Percentiles rank a stretch among this genome's conserved stretches.
These are phyloP conservation scores for Tuberolachnus salignus DNA, from an alignment of 2,888 invertebrate genomes.

Conservation along the genomic window DNA sequence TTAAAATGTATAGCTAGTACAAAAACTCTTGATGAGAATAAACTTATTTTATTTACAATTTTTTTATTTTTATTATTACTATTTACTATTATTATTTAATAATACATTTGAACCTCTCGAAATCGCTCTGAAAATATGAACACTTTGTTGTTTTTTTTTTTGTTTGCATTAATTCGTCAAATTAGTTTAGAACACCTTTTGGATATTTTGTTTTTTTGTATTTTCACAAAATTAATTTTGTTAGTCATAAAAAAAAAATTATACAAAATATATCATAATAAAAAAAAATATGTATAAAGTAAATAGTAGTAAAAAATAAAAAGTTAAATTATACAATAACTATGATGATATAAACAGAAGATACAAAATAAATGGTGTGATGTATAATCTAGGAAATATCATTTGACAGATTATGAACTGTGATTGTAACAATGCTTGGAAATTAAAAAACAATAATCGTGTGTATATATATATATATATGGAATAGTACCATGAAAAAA, in stretches of 20 bases:
- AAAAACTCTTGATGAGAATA: slow-evolving; percentile 40
- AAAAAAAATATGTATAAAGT: slow-evolving; percentile 28
- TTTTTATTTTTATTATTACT: slow-evolving; percentile 10
- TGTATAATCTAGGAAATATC: neutral
- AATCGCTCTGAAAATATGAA: slow-evolving; percentile 55
- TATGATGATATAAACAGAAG: slow-evolving; percentile 10
- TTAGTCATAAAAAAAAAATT: slow-evolving; percentile 48
- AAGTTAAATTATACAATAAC: slow-evolving; percentile 8
- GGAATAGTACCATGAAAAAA: neutral
- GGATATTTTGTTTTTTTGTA: slow-evolving; percentile 44
- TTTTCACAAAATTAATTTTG: slow-evolving; percentile 41
- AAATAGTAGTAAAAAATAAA: neutral
- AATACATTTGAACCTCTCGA: slow-evolving; percentile 49
- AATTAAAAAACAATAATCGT: neutral
- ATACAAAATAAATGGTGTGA: slow-evolving; percentile 14
- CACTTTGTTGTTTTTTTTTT: slow-evolving; percentile 49
- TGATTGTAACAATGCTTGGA: slow-evolving; percentile 37
- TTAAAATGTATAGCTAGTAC: slow-evolving; percentile 38
- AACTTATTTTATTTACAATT: slow-evolving; percentile 47
- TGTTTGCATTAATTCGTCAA: slow-evolving; percentile 45
- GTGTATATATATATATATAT: neutral
- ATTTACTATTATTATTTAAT: slow-evolving; percentile 30
- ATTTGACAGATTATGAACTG: slow-evolving; percentile 19
- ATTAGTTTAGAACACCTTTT: slow-evolving; percentile 51
- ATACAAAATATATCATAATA: slow-evolving; percentile 8